Evolutionary conservation across 2,113 vertebrate genomes (phyloP), one percentile per base, ranked within the genome.

Genomic region (Cairina moschata): DNA sequence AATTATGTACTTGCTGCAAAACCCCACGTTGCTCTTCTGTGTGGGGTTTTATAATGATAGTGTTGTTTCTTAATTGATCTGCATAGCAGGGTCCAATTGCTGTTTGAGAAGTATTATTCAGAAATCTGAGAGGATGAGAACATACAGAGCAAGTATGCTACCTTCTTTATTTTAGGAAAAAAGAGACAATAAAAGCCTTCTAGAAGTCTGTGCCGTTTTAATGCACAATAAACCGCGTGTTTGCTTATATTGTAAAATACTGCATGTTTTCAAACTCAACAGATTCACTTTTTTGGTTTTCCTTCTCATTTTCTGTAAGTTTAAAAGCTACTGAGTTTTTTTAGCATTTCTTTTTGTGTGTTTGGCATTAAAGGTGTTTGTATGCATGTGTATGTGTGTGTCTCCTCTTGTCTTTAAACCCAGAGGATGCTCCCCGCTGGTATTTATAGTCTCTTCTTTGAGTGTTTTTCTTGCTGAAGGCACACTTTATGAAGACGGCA

Each of bases 101-200:
- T 83, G 48, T 13, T 84, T 67, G 62, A 96, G 66, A 48, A 46
- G 74, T 96, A 91, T 97, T 96, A 87, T 81, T 86, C 63, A 13
- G 73, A 87, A 97, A 69, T 94, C 90, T 73, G 93, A 96, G 94
- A 89, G 86, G 86, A 95, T 96, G 54, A 91, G 91, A 86, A 80
- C 40, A 50, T 54, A 79, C 34, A 92, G 58, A 74, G 67, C 54
- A 55, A 89, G 67, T 62, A 63, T 14, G 17, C 72, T 94, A 62
- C 66, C 58, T 88, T 86, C 8, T 78, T 40, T 81, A 36, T 86
- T 90, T 60, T 65, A 52, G 32, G 9, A 56, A 78, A 78, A 83
- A 68, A 60, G 28, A 25, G 3, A 10, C 55, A 74, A 32, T 77
- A 78, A 66, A 71, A 74, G 6, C 21, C 29, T 74, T 80, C 75